Evolutionary conservation across 2,888 invertebrate species (phyloP).

Genomic region (Lydus trimaculatus): DNA sequence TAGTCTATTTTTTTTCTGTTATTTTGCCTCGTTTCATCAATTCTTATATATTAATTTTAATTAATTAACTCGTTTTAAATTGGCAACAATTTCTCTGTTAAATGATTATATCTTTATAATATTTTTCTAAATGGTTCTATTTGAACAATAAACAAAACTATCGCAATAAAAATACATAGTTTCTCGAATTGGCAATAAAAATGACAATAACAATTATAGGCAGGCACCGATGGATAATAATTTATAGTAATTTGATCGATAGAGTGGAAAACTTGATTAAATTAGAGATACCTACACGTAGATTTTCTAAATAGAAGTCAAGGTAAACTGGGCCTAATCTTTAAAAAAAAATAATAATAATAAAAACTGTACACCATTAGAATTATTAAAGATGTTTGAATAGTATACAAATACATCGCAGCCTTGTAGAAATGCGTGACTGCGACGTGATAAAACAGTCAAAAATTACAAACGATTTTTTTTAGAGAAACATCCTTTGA

Average conservation of each 20-base stretch:
- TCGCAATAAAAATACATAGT: slow-evolving; percentile 22
- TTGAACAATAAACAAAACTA: slow-evolving; percentile 11
- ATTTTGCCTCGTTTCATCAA: background rate
- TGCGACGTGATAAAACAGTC: background rate
- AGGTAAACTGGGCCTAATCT: slow-evolving; percentile 10
- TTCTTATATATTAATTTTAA: slow-evolving; percentile 18
- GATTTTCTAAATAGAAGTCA: slow-evolving; percentile 19
- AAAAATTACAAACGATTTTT: background rate
- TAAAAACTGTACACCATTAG: background rate
- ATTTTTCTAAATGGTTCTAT: background rate
- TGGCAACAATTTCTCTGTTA: slow-evolving; percentile 12
- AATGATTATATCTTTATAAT: slow-evolving; percentile 2
- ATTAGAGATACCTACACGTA: slow-evolving; percentile 11
- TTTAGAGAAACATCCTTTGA: too few relatives aligned
- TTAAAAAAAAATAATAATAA: background rate
- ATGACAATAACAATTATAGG: slow-evolving; percentile 25
- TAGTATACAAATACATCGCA: background rate
- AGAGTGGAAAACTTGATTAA: background rate
- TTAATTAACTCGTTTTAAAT: slow-evolving; percentile 24
- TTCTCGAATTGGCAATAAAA: slow-evolving; percentile 30
- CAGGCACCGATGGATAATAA: slow-evolving; percentile 21
- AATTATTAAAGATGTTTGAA: slow-evolving; percentile 1
- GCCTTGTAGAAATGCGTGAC: background rate
- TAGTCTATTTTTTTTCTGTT: background rate
- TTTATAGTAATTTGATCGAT: slow-evolving; percentile 4